These are phyloP conservation scores for Oncorhynchus gorbuscha DNA, from an alignment of 2,113 vertebrate species.

Conservation along the genomic window DNA sequence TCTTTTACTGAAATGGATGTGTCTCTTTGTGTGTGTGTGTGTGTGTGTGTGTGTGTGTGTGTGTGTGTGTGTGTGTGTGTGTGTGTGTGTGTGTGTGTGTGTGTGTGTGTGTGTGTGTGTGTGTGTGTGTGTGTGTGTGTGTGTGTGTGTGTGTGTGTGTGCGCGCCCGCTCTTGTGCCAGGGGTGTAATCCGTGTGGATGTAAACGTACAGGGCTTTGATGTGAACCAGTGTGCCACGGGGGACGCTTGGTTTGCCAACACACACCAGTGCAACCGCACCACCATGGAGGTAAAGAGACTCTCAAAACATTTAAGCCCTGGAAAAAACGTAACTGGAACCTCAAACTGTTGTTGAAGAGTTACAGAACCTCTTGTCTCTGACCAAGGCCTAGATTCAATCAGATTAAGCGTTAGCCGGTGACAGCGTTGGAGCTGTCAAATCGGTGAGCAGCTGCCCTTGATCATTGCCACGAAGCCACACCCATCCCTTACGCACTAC, in stretches of 20 bases:
- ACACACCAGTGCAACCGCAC: slow-evolving; percentile 93
- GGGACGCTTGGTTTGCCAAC: slow-evolving; percentile 85
- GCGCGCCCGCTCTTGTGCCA: slow-evolving; percentile 55
- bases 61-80: background rate
- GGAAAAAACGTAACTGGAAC: too few species aligned
- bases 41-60: background rate
- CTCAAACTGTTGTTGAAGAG: too few species aligned
- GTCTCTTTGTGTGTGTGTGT: background rate
- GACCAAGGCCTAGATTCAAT: too few species aligned
- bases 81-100: background rate
- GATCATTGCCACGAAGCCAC: too few species aligned
- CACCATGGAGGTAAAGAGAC: slow-evolving; percentile 85
- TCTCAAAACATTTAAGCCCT: background rate
- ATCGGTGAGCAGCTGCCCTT: too few species aligned
- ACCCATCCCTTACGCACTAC: too few species aligned
- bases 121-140: slow-evolving; percentile 20
- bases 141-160: slow-evolving; percentile 19
- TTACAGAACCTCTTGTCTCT: too few species aligned
- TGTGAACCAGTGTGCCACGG: slow-evolving; percentile 84
- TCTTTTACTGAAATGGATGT: background rate
- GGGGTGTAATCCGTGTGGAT: slow-evolving; percentile 89
- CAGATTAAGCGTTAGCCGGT: too few species aligned
- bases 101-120: slow-evolving; percentile 19
- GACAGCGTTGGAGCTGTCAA: too few species aligned
- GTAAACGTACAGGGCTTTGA: slow-evolving; percentile 84